A percentile compares a stretch with the other conserved stretches of the same genome.
phyloP scores from a whole-genome alignment of 2,888 invertebrate species.

The Chrysina gloriosa region DNA sequence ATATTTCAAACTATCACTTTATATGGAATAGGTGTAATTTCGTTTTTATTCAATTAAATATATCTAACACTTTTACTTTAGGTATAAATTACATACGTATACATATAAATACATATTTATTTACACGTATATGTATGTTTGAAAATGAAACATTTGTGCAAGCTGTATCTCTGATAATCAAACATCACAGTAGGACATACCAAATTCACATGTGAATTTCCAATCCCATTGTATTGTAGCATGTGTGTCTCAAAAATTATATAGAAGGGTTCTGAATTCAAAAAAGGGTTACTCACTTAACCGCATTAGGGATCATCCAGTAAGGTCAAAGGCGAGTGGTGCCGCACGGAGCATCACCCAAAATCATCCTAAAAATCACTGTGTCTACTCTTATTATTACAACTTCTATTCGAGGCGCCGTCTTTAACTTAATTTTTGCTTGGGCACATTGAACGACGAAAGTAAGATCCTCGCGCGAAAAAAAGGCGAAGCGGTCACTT shows the following conservation, averaged over 20 bases:
- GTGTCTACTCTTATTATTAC: constrained; percentile 26
- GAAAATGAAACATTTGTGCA: too few relatives aligned
- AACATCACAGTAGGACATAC: too few relatives aligned
- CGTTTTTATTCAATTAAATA: too few relatives aligned
- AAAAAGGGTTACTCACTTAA: constrained; percentile 56
- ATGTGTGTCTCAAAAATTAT: neutral
- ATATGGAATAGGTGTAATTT: too few relatives aligned
- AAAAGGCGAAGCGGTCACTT: neutral
- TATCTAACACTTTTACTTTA: too few relatives aligned
- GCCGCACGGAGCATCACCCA: constrained; percentile 65
- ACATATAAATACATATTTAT: too few relatives aligned
- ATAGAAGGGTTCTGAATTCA: constrained; percentile 10
- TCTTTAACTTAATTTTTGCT: constrained; percentile 8
- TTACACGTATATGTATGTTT: too few relatives aligned
- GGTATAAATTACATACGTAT: too few relatives aligned
- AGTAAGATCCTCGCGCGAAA: constrained; percentile 7
- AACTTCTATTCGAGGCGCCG: constrained; percentile 20
- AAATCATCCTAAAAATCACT: constrained; percentile 61
- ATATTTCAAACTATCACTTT: too few relatives aligned
- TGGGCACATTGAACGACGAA: neutral
- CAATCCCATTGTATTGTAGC: neutral
- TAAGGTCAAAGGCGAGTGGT: constrained; percentile 65
- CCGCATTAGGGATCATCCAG: constrained; percentile 65
- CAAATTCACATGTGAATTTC: too few relatives aligned
- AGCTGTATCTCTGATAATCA: too few relatives aligned